Conservation (phyloP, 1,140 invertebrate genomes). For the Meloidogyne hapla region DNA sequence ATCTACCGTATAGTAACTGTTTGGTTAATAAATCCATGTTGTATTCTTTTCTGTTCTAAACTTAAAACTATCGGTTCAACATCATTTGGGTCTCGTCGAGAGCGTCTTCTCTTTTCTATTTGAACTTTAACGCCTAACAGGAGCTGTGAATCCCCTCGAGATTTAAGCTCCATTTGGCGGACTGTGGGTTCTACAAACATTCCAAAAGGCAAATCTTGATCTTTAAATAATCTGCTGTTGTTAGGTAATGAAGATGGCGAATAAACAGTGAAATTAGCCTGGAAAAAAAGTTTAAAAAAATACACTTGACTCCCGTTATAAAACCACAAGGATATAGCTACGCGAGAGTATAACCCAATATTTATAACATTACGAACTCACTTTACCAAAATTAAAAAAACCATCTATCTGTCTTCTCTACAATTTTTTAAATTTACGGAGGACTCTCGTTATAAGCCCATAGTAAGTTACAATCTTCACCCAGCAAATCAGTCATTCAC, state of each 20-base stretch:
- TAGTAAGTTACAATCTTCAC: too few relatives aligned
- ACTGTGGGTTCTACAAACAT: background rate
- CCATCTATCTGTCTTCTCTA: too few relatives aligned
- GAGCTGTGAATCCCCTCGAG: constrained; percentile 32
- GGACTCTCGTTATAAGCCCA: too few relatives aligned
- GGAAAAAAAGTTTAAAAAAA: background rate
- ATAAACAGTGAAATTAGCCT: background rate
- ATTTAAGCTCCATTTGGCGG: constrained; percentile 10
- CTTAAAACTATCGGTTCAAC: constrained; percentile 44
- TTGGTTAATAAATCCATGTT: constrained; percentile 25
- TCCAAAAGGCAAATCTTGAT: background rate
- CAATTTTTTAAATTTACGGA: too few relatives aligned
- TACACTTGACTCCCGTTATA: too few relatives aligned
- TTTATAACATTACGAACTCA: too few relatives aligned
- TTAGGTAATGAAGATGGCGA: background rate
- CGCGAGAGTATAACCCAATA: too few relatives aligned
- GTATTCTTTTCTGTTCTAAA: constrained; percentile 37
- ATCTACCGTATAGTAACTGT: constrained; percentile 43
- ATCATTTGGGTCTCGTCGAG: constrained; percentile 46
- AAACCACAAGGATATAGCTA: background rate
- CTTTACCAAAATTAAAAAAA: too few relatives aligned
- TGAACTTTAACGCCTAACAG: constrained; percentile 47
- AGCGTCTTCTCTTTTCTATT: constrained; percentile 39
- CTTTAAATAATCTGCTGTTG: background rate
- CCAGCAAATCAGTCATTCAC: too few relatives aligned